Base-by-base conservation (phyloP, 2,888 invertebrate species). In the Ceramica pisi region DNA sequence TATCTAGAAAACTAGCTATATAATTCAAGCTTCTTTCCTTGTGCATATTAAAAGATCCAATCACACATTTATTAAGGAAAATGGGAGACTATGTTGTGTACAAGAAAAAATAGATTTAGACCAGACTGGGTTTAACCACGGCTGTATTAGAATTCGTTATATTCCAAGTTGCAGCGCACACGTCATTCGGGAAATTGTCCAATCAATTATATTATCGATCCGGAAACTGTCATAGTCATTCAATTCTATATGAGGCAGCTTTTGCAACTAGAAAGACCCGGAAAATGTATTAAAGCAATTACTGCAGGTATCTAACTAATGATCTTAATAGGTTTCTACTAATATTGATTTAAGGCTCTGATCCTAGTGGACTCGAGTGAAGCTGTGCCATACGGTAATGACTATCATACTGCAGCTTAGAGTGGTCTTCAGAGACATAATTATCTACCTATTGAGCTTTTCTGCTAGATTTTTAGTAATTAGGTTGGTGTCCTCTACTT, bases 281-380 rank as follows among this genome's bases (percentile, higher is more conserved):
- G 84, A 81, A 84, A 84, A 81, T 82, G n/a, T 71, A 73, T 65
- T 71, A 56, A 74, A 75, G 57, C 71, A 55, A 65, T 55, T 67
- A 64, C 19, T 31, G n/a, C 38, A 12, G 66, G 66, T 84, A 76
- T 84, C 81, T 48, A 53, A 23, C 50, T 74, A 79, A 79, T 79
- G 67, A 71, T 80, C 76, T 74, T 75, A 84, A 79, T 79, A 57
- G 67, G 69, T 56, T 57, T 69, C 50, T 48, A 53, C 59, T 10
- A 67, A 84, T 79, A 84, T 74, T 75, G 57, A 70, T 67, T 71
- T 56, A 72, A 75, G 50, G 46, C 55, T 51, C 9, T 57, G 56
- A 16, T 63, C 50, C 48, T 48, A 41, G 8, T 9, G 70, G 38
- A 12, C 26, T 10, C 26, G 2, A 55, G 16, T n/a, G 8, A 46